These are phyloP conservation scores for Tipula confusa DNA, from an alignment of 2,888 invertebrate species.

Conservation along the genomic window DNA sequence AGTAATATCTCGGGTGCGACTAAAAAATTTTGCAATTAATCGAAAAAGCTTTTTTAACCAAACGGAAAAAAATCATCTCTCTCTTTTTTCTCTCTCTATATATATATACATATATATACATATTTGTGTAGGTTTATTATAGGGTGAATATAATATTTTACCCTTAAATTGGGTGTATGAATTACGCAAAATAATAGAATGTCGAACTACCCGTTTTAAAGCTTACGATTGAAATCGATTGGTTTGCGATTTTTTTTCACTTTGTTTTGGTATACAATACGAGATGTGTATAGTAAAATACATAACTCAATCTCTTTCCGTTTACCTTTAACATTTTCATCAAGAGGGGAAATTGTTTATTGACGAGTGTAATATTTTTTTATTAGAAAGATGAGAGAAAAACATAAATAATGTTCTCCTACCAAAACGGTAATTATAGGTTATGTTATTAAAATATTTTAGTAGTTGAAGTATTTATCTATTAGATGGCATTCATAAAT, in stretches of 20 bases:
- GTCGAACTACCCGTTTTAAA: neutral
- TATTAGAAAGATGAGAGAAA: neutral
- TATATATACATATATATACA: neutral
- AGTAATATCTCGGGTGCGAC: slow-evolving; percentile 12
- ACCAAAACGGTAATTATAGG: neutral
- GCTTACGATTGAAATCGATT: neutral
- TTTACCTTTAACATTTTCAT: neutral
- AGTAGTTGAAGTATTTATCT: neutral
- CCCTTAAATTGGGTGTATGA: neutral
- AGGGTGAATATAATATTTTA: neutral
- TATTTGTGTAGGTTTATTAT: neutral
- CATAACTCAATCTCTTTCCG: neutral
- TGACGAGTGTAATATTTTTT: neutral
- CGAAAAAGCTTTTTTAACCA: neutral
- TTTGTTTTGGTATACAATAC: neutral
- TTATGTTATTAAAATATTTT: neutral
- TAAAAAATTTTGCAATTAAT: neutral
- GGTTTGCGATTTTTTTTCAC: neutral
- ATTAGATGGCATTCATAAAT: neutral
- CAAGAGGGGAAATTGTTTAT: neutral
- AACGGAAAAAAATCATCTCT: neutral
- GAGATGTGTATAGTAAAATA: too few relatives aligned
- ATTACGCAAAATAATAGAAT: neutral
- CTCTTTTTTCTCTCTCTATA: neutral
- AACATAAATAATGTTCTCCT: neutral